Conservation (phyloP, 2,888 invertebrate genomes). For the Eilema depressum region DNA sequence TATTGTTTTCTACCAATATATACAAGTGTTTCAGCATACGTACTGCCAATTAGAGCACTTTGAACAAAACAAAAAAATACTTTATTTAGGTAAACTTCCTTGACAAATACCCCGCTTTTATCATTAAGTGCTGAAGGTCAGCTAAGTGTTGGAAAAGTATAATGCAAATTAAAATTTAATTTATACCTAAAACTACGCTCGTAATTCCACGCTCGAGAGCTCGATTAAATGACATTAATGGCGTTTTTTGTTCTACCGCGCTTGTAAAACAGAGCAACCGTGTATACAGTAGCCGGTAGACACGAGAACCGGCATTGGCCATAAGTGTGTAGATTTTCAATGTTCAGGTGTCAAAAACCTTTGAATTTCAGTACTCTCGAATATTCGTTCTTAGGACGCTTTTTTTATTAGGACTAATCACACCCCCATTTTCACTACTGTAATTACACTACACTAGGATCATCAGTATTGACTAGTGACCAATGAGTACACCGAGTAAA, state of each 20-base stretch:
- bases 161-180: constrained; percentile 75
- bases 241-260: constrained; percentile 65
- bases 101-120: constrained; percentile 69
- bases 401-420: no score
- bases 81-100: constrained; percentile 60
- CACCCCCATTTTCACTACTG: no score
- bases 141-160: constrained; percentile 74
- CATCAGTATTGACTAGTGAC: no score
- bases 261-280: constrained; percentile 38
- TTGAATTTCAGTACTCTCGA: neutral
- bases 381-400: no score
- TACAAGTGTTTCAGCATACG: neutral
- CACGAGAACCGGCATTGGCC: neutral
- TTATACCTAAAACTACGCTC: constrained; percentile 75
- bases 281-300: constrained; percentile 1
- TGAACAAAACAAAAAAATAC: constrained; percentile 37
- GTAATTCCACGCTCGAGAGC: constrained; percentile 81
- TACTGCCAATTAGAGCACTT: constrained; percentile 22
- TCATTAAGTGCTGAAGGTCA: constrained; percentile 75
- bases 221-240: constrained; percentile 76
- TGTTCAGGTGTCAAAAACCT: neutral
- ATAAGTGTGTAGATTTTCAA: neutral
- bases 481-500: no score
- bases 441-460: no score
- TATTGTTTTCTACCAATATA: neutral